Percentiles rank a stretch among this genome's conserved stretches.
phyloP scores from a whole-genome alignment of 2,888 invertebrate genomes.

The Parascotia fuliginaria region DNA sequence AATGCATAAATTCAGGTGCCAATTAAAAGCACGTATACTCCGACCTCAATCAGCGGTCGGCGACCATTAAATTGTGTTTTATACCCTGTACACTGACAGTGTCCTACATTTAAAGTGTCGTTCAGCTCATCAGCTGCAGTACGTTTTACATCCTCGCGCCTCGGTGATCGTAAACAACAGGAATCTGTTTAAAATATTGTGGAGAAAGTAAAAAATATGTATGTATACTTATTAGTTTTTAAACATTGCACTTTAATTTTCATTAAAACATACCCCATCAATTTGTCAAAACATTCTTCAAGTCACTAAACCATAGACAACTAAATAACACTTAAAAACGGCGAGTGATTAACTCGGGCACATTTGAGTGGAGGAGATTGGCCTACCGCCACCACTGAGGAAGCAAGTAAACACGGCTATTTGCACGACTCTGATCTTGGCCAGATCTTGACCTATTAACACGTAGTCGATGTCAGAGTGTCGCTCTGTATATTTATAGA shows the following conservation, averaged over 20 bases:
- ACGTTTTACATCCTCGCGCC: too few species aligned
- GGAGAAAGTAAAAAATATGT: background rate
- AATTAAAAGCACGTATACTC: background rate
- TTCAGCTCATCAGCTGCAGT: background rate
- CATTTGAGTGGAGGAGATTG: slow-evolving; percentile 39
- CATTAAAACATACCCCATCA: background rate
- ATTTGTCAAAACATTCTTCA: background rate
- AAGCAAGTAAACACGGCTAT: slow-evolving; percentile 75
- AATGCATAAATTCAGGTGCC: background rate
- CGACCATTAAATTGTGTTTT: background rate
- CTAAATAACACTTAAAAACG: slow-evolving; percentile 26
- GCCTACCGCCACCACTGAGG: slow-evolving; percentile 54
- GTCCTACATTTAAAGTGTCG: background rate
- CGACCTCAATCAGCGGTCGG: background rate
- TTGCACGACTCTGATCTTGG: slow-evolving; percentile 81
- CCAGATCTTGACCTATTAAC: slow-evolving; percentile 86
- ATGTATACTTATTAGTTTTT: too few species aligned
- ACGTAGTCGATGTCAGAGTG: slow-evolving; percentile 77
- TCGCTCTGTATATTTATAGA: slow-evolving; percentile 81
- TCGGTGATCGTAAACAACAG: too few species aligned
- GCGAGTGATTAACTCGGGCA: slow-evolving; percentile 23
- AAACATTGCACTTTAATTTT: background rate
- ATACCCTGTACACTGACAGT: too few species aligned
- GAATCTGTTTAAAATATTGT: background rate
- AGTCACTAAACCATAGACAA: slow-evolving; percentile 5